These are phyloP conservation scores for Tapirus terrestris DNA, from an alignment of 2,113 vertebrate species.

Conservation along the genomic window DNA sequence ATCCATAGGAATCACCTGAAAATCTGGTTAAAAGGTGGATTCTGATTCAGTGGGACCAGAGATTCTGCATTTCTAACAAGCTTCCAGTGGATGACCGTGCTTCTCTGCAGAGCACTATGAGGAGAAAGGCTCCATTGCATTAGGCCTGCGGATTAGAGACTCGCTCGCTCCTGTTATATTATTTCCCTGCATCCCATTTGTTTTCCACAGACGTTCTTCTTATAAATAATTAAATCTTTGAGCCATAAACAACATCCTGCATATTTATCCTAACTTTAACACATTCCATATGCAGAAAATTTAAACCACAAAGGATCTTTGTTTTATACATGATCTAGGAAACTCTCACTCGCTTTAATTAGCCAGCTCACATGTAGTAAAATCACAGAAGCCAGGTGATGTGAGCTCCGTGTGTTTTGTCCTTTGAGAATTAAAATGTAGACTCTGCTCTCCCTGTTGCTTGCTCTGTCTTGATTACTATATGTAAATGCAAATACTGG, in stretches of 20 bases:
- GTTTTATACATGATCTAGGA: conserved; percentile 39
- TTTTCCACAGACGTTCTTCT: conserved; percentile 36
- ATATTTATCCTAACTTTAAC: conserved; percentile 33
- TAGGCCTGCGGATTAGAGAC: background rate
- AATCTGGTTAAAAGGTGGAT: background rate
- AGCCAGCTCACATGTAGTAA: background rate
- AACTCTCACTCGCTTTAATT: conserved; percentile 49
- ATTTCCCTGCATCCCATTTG: background rate
- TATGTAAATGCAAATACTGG: conserved; percentile 49
- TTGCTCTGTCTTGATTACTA: conserved; percentile 59
- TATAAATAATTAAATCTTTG: conserved; percentile 55
- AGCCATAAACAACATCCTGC: background rate
- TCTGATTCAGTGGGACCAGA: background rate
- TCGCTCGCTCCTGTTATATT: background rate
- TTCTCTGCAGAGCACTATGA: background rate
- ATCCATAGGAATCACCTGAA: background rate
- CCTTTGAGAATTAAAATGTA: conserved; percentile 29
- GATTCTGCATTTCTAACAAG: background rate
- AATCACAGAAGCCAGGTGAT: conserved; percentile 22
- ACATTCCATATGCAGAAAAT: background rate
- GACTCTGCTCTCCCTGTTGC: background rate
- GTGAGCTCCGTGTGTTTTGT: background rate
- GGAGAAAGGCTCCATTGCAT: too few relatives aligned
- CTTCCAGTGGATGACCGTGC: rapidly evolving
- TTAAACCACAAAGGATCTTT: conserved; percentile 42